Base-by-base conservation (phyloP, 2,113 vertebrate species). In the Forbesichthys papilliferus region DNA sequence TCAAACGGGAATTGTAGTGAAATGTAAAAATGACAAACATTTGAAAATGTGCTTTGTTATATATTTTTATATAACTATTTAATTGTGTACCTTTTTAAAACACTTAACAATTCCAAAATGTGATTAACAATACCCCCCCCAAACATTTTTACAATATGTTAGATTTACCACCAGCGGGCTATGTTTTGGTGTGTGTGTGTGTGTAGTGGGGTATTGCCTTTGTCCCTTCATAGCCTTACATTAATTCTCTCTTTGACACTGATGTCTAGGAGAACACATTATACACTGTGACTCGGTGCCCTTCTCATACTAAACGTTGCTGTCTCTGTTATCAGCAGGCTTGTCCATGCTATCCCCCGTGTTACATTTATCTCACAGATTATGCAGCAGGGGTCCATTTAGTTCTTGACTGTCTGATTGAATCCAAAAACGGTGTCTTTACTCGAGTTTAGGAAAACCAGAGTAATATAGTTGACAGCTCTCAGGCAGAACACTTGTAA, bases 141-240 rank as follows among this genome's bases (percentile, higher is more conserved):
- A 5, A 42, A 6, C 4, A 42, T 42, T 42, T 42, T 6, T 42
- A 6, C 36, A 42, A 6, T 42, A 42, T 42, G 36, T 6, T 42
- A 42, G 5, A 42, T 42, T 42, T 42, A 42, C 36, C 27, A 27
- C 27, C 20, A 20, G 1, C 20, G 20, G 20, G 20, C 20, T 20
- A 20, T 20, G 4, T 4, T 42, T 42, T 42, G 36, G 3, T 42
- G 36, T 42, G 3, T 51, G 12, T 52, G 65, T 42, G 36, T 36
- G 11, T 60, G 13, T n/a, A 12, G 6, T 59, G 36, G 14, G 64
- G 1, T 83, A 74, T 73, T 64, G 64, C 79, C 81, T 86, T 84
- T 89, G 86, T 88, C 69, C 71, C 76, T 61, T 62, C 64, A 65
- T 16, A 9, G 52, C 62, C 52, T 20, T 11, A 11, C 68, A 13